These are phyloP conservation scores for Heptranchias perlo DNA, from an alignment of 2,113 vertebrate genomes.

Conservation along the genomic window DNA sequence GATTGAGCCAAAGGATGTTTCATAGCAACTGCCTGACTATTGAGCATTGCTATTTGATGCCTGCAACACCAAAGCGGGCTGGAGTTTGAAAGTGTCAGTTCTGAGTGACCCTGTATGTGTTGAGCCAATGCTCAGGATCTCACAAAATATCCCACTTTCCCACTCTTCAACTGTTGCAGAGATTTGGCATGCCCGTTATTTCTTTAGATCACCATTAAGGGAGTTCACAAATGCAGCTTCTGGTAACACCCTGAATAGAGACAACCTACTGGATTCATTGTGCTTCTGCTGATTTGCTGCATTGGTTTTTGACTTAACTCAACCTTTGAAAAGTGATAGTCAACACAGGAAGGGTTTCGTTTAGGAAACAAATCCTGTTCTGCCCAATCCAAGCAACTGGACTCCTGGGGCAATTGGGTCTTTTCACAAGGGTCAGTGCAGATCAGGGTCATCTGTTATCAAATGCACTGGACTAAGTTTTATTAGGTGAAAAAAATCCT, in stretches of 20 bases:
- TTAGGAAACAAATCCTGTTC: neutral
- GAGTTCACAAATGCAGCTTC: neutral
- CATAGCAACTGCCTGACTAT: neutral
- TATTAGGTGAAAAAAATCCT: neutral
- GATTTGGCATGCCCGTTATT: neutral
- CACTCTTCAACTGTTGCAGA: neutral
- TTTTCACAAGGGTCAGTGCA: neutral
- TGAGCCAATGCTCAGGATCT: neutral
- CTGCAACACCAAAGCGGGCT: neutral
- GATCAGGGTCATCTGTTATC: neutral
- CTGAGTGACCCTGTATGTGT: neutral
- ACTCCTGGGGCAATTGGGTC: neutral
- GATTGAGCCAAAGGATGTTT: neutral
- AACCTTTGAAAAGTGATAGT: neutral
- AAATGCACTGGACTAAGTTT: neutral
- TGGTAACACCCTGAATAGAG: neutral
- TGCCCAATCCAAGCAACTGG: neutral
- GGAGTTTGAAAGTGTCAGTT: neutral
- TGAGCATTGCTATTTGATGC: neutral
- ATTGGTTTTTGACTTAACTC: neutral
- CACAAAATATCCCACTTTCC: neutral
- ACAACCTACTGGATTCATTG: neutral
- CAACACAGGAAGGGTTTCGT: neutral
- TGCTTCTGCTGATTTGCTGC: neutral
- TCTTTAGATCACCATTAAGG: neutral